These are phyloP conservation scores for Lagocephalus sceleratus DNA, from an alignment of 2,797 vertebrate species.

Conservation along the genomic window DNA sequence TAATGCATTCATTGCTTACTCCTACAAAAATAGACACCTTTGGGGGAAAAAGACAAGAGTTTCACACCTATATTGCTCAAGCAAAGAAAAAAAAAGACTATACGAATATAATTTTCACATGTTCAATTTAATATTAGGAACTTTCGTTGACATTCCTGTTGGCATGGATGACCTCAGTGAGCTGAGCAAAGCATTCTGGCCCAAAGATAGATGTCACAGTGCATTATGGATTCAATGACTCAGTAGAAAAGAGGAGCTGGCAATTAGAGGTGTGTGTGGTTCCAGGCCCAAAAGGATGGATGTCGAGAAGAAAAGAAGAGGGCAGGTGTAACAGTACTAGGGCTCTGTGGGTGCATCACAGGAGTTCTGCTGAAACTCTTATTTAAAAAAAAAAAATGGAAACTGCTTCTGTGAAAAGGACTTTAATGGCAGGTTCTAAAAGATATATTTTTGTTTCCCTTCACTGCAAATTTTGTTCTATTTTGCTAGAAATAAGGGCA, in stretches of 20 bases:
- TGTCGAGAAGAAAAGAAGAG: conserved; percentile 25
- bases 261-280: conserved; percentile 59
- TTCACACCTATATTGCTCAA: too few species aligned
- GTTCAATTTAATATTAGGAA: conserved; percentile 6
- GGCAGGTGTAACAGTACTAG: conserved; percentile 15
- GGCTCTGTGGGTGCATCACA: conserved; percentile 9
- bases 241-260: conserved; percentile 51
- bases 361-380: conserved; percentile 2
- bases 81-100: neutral
- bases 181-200: conserved; percentile 58
- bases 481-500: too few species aligned
- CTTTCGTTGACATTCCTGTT: conserved; percentile 19
- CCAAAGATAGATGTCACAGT: conserved; percentile 61
- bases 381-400: too few species aligned
- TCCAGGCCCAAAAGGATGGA: conserved; percentile 26
- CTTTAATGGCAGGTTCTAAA: conserved; percentile 4
- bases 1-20: too few species aligned
- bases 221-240: conserved; percentile 64
- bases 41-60: too few species aligned
- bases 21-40: too few species aligned
- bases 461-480: conserved; percentile 3
- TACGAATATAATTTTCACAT: neutral
- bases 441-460: neutral
- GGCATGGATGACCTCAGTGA: conserved; percentile 41
- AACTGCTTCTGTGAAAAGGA: too few species aligned